Evolutionary conservation across 2,888 invertebrate species (phyloP).

Genomic region (Mesoligia furuncula): DNA sequence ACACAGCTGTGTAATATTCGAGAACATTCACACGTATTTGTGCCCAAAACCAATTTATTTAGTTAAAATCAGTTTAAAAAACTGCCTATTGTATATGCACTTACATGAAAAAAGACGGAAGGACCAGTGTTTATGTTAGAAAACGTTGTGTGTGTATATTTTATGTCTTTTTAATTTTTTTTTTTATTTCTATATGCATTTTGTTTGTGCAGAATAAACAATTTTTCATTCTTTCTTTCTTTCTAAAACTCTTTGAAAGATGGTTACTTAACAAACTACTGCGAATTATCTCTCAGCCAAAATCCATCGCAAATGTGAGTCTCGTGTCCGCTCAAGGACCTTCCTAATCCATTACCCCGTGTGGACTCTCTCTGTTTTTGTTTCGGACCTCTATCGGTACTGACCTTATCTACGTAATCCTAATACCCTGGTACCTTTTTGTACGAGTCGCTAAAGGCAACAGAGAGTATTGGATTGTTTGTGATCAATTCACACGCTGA

Average conservation of each 20-base stretch:
- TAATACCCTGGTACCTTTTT: constrained; percentile 39
- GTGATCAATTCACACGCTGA: constrained; percentile 9
- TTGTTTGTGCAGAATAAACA: too few relatives aligned
- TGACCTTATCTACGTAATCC: constrained; percentile 45
- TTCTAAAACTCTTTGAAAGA: too few relatives aligned
- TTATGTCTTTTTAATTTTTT: too few relatives aligned
- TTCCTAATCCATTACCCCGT: constrained; percentile 39
- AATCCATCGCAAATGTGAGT: constrained; percentile 13
- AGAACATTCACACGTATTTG: neutral
- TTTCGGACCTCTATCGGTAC: constrained; percentile 39
- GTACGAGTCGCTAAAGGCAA: constrained; percentile 12
- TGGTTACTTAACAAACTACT: neutral
- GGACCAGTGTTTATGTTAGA: neutral
- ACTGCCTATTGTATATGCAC: too few relatives aligned
- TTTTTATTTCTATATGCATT: too few relatives aligned
- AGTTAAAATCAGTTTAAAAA: neutral
- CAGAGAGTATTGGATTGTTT: constrained; percentile 21
- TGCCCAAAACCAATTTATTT: neutral
- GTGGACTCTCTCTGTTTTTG: constrained; percentile 43
- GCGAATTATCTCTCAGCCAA: constrained; percentile 8
- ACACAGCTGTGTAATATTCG: constrained; percentile 43
- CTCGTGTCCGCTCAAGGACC: constrained; percentile 4
- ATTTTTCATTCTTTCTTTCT: too few relatives aligned
- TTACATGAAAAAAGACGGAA: neutral
- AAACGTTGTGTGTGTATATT: too few relatives aligned